Base-by-base conservation (phyloP, 2,113 vertebrate genomes). In the Danionella cerebrum region DNA sequence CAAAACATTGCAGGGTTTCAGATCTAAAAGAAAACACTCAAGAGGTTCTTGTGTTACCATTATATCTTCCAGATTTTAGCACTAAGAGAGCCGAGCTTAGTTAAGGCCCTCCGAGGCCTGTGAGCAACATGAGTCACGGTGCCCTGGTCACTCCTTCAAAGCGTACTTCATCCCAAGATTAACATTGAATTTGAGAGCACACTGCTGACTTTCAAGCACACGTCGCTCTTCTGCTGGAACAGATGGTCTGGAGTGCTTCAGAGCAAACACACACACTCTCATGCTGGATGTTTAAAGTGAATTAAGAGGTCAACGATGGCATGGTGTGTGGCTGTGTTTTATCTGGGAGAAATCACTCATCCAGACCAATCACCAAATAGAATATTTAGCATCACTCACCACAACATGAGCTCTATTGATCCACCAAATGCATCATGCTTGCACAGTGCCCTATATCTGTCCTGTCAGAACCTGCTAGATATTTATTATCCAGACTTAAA, bases 391-490 rank as follows among this genome's bases (percentile, higher is more conserved):
- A 33, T 48, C 16, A 18, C 36, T 44, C 41, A 47, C 41, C 44
- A 33, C 25, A 62, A 62, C 41, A 62, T 45, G 58, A 62, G 41
- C 58, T 2, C 16, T 16, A 19, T 62, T 13, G 18, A 33, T 62
- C 25, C 33, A 27, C 25, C 58, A 33, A 47, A 62, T 27, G 24
- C 13, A 44, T 33, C 14, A 33, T 62, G 41, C 45, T 62, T 45
- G 58, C 41, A 62, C 58, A 21, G 41, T 47, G 58, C 31, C 58
- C 41, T 62, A 47, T 67, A 42, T 54, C 41, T 31, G 6, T 2
- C 3, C 57, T 19, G 39, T 19, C 24, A 44, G 22, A 44, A 13
- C 16, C 8, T 42, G 9, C 14, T 18, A 41, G 44, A 47, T 6
- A 33, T 33, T 33, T 6, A 39, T 38, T 7, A 9, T 11, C 7